A percentile compares a stretch with the other conserved stretches of the same genome.
phyloP scores from a whole-genome alignment of 2,888 invertebrate genomes.

The Tinea pellionella region DNA sequence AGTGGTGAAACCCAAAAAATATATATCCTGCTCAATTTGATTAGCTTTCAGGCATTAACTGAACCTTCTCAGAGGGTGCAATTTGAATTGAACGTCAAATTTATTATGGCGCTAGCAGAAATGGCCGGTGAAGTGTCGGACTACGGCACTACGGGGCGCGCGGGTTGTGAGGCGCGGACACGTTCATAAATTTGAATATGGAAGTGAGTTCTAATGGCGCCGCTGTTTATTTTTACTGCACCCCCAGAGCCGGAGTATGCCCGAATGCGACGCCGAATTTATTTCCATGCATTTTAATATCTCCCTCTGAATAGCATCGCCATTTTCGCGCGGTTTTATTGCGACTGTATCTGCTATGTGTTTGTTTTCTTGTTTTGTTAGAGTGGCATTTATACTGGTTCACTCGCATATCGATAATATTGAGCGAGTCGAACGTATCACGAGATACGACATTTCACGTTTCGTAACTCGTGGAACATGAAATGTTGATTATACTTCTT shows the following conservation, averaged over 20 bases:
- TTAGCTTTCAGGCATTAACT: neutral
- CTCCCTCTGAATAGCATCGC: constrained; percentile 68
- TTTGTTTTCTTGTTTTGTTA: constrained; percentile 41
- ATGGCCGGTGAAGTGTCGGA: constrained; percentile 12
- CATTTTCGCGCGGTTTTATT: constrained; percentile 68
- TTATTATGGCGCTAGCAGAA: constrained; percentile 37
- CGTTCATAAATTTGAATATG: constrained; percentile 71
- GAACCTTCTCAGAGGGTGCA: constrained; percentile 32
- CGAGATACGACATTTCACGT: constrained; percentile 6
- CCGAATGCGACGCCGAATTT: constrained; percentile 72
- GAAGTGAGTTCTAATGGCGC: constrained; percentile 71
- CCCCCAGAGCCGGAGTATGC: constrained; percentile 58
- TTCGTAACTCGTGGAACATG: constrained; percentile 8
- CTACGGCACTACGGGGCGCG: constrained; percentile 22
- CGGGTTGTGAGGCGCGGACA: constrained; percentile 38
- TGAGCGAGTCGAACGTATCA: constrained; percentile 26
- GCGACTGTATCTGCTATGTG: constrained; percentile 22
- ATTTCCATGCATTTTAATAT: constrained; percentile 71
- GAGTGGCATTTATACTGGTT: constrained; percentile 46
- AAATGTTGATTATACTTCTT: constrained; percentile 11
- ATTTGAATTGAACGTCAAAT: constrained; percentile 56
- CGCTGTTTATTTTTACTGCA: constrained; percentile 72
- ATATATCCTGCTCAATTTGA: neutral
- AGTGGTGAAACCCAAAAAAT: neutral
- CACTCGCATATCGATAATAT: constrained; percentile 38